These are phyloP conservation scores for Pentamera pediparva DNA, from an alignment of 53 echinoderm and acorn worm genomes.

Conservation along the genomic window DNA sequence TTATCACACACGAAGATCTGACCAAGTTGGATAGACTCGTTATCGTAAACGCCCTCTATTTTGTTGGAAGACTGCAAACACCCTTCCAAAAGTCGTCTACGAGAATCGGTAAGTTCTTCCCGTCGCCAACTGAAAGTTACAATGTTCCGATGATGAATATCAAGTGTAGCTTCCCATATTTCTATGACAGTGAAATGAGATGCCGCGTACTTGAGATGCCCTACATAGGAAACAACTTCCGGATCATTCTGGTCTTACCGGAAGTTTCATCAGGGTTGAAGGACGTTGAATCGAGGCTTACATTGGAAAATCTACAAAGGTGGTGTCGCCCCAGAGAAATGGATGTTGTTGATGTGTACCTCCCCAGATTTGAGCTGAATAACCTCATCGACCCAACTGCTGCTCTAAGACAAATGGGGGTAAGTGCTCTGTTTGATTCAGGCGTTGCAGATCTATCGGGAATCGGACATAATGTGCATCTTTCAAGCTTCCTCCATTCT, in stretches of 20 bases:
- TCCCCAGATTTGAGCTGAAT: constrained; percentile 72
- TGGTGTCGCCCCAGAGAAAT: constrained; percentile 38
- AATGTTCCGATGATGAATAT: constrained; percentile 51
- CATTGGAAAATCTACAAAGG: constrained; percentile 34
- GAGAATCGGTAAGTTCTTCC: constrained; percentile 41
- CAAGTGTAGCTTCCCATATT: constrained; percentile 32
- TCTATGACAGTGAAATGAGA: constrained; percentile 38
- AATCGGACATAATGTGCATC: constrained; percentile 49
- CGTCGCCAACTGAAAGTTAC: constrained; percentile 30
- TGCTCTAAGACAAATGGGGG: constrained; percentile 59
- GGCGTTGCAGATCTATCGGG: constrained; percentile 68
- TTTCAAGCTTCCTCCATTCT: constrained; percentile 70
- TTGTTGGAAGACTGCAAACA: constrained; percentile 58
- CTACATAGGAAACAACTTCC: constrained; percentile 57
- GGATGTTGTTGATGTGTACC: constrained; percentile 38
- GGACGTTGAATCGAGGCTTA: constrained; percentile 41
- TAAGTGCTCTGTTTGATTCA: constrained; percentile 50
- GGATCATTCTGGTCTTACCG: constrained; percentile 66
- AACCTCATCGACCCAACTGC: constrained; percentile 47
- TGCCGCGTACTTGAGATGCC: constrained; percentile 81
- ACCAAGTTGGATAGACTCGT: constrained; percentile 50
- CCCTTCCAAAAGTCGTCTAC: constrained; percentile 44
- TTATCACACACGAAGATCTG: constrained; percentile 45
- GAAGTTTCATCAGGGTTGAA: constrained; percentile 54
- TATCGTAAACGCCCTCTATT: constrained; percentile 83